Percentiles rank a stretch among this genome's conserved stretches.
These are phyloP conservation scores for Apaloderma vittatum DNA, from an alignment of 2,113 vertebrate genomes.

Conservation along the genomic window DNA sequence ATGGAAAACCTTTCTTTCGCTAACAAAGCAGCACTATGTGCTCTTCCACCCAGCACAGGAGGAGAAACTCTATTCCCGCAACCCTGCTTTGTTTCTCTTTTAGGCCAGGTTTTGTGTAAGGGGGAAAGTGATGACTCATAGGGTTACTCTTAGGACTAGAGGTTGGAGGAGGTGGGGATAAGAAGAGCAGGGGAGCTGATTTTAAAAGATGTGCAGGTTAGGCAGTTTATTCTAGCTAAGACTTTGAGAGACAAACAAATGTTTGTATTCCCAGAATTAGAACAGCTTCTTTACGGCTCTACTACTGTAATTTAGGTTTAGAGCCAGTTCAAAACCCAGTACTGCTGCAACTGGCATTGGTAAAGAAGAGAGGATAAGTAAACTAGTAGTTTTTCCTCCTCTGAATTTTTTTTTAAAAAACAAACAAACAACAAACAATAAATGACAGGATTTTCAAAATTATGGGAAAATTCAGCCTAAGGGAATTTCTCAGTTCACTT, in stretches of 20 bases:
- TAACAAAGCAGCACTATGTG: background rate
- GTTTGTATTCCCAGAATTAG: constrained; percentile 16
- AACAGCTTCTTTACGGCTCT: background rate
- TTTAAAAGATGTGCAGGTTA: background rate
- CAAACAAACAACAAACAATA: background rate
- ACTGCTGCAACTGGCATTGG: background rate
- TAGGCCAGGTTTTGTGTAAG: background rate
- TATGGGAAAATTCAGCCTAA: background rate
- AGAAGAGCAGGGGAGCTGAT: background rate
- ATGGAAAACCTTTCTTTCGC: constrained; percentile 44
- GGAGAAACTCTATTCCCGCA: background rate
- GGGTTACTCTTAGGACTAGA: background rate
- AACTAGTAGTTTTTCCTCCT: background rate
- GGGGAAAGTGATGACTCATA: background rate
- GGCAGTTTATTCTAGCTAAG: background rate
- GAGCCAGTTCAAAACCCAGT: background rate
- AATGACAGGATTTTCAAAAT: background rate
- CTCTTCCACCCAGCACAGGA: background rate
- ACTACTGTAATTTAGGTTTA: constrained; percentile 7
- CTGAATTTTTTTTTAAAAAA: background rate
- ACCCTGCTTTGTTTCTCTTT: background rate
- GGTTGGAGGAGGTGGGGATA: background rate
- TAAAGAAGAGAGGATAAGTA: background rate
- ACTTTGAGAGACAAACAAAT: background rate
- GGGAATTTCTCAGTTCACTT: constrained; percentile 14